Evolutionary conservation across 2,797 vertebrate genomes (phyloP).

Genomic region (Micrastur ruficollis): DNA sequence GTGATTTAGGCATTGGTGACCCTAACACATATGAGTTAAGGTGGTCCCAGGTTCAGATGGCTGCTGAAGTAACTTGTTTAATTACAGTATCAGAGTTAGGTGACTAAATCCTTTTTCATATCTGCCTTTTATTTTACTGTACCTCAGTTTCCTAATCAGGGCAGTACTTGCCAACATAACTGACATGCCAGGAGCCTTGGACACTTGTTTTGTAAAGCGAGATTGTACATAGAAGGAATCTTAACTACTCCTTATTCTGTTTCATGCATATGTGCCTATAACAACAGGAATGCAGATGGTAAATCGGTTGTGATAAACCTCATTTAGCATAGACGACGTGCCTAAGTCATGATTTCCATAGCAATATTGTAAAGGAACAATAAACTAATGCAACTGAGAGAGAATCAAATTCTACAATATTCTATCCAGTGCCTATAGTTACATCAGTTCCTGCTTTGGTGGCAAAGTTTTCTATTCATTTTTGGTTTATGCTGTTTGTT

Average conservation of each 20-base stretch:
- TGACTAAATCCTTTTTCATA: neutral
- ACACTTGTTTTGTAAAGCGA: neutral
- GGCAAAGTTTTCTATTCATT: neutral
- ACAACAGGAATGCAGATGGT: conserved; percentile 18
- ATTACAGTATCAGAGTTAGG: neutral
- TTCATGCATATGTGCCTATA: neutral
- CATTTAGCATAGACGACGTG: neutral
- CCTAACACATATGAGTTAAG: neutral
- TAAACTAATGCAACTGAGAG: neutral
- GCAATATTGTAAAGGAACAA: neutral
- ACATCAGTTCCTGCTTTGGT: neutral
- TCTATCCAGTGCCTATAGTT: neutral
- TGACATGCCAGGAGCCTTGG: neutral
- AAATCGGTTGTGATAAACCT: conserved; percentile 36
- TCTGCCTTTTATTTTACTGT: neutral
- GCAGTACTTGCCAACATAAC: neutral
- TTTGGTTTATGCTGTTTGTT: neutral
- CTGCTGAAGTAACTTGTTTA: neutral
- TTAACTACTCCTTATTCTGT: neutral
- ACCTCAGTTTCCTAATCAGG: neutral
- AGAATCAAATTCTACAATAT: neutral
- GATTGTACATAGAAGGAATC: neutral
- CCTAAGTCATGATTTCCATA: neutral
- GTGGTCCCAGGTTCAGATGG: neutral
- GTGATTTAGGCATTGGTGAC: neutral